Conservation (phyloP, 2,797 vertebrate species). For the Phalanger gymnotis region DNA sequence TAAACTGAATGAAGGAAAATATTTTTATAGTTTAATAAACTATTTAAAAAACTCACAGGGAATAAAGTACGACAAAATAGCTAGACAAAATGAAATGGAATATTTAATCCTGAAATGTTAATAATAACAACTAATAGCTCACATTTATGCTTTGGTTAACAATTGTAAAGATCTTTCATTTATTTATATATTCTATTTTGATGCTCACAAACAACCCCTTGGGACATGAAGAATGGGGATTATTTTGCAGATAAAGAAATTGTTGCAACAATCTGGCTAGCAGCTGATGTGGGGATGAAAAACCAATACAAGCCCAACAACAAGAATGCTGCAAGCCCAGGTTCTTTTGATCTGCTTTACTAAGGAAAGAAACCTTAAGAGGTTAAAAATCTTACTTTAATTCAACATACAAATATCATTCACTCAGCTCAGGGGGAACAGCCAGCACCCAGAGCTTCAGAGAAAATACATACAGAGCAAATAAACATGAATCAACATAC, state of each 20-base stretch:
- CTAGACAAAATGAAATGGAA: not conserved
- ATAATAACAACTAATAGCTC: not conserved
- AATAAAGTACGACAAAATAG: not conserved
- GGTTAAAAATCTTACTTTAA: no score
- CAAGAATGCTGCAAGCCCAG: no score
- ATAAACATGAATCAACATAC: no score
- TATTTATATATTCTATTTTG: not conserved
- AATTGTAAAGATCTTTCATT: not conserved
- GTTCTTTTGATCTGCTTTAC: no score
- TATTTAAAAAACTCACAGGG: not conserved
- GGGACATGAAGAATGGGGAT: not conserved
- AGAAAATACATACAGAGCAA: no score
- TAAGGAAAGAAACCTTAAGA: no score
- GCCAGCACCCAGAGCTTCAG: no score
- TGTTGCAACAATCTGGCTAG: no score
- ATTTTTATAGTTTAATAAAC: not conserved
- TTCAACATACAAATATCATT: no score
- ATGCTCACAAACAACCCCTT: not conserved
- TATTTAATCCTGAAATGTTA: not conserved
- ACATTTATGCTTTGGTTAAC: not conserved
- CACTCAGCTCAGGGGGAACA: no score
- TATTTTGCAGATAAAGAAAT: not conserved
- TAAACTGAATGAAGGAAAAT: not conserved
- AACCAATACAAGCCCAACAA: no score
- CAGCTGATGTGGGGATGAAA: no score